phyloP scores from a whole-genome alignment of 2,797 vertebrate species.

The Channa striata region DNA sequence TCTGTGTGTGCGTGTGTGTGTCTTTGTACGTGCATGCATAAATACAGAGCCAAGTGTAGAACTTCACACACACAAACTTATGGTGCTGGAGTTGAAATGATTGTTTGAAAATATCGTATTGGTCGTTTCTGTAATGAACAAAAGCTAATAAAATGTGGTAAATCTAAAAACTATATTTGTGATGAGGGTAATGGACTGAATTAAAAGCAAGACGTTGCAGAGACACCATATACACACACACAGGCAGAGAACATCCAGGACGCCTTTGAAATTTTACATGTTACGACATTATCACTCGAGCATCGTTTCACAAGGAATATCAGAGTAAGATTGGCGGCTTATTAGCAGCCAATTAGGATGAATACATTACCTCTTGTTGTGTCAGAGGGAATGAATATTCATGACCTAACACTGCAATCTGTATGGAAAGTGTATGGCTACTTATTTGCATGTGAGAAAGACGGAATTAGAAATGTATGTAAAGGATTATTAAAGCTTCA shows the following conservation, averaged over 20 bases:
- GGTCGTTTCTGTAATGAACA: too few species aligned
- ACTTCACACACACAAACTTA: too few species aligned
- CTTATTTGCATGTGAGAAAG: conserved; percentile 61
- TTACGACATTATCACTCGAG: neutral
- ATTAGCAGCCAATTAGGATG: conserved; percentile 75
- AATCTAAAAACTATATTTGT: too few species aligned
- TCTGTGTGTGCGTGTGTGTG: too few species aligned
- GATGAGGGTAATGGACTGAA: neutral
- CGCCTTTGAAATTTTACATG: neutral
- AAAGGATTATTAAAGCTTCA: conserved; percentile 28
- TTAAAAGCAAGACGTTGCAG: neutral
- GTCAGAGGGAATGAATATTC: conserved; percentile 82
- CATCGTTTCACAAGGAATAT: conserved; percentile 46
- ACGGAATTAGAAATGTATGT: conserved; percentile 41
- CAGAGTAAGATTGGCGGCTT: conserved; percentile 69
- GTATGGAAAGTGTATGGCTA: conserved; percentile 56
- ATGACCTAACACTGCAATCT: conserved; percentile 62
- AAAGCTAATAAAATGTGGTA: too few species aligned
- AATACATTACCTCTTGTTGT: conserved; percentile 77
- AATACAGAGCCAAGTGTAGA: too few species aligned
- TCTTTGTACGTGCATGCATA: too few species aligned
- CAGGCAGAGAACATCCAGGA: neutral
- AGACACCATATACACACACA: neutral
- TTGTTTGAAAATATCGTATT: too few species aligned
- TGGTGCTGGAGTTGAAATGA: too few species aligned